Evolutionary conservation across 2,797 vertebrate genomes (phyloP).

Genomic region (Galaxias olidus): DNA sequence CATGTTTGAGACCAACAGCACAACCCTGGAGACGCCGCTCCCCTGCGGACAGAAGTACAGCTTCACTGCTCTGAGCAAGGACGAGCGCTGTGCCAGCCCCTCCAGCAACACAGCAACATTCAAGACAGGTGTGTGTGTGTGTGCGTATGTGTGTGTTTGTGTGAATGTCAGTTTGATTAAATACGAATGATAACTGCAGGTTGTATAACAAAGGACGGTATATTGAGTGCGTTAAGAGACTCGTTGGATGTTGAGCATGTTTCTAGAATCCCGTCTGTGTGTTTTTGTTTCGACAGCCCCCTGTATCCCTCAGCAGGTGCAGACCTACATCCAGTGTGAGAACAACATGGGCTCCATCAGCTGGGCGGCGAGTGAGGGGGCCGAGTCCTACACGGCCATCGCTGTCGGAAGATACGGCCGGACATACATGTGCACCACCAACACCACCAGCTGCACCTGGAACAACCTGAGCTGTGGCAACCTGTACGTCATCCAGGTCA

Average conservation of each 20-base stretch:
- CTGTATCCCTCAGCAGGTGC: slow-evolving; percentile 63
- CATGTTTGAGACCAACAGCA: slow-evolving; percentile 51
- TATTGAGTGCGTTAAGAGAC: no score
- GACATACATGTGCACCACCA: slow-evolving; percentile 58
- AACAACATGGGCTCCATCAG: slow-evolving; percentile 60
- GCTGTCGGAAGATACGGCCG: slow-evolving; percentile 59
- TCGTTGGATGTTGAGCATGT: no score
- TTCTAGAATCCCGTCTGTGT: no score
- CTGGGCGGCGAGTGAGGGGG: slow-evolving; percentile 69
- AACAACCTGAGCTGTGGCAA: slow-evolving; percentile 73
- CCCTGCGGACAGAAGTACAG: slow-evolving; percentile 74
- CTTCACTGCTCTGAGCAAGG: slow-evolving; percentile 62
- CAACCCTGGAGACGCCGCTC: slow-evolving; percentile 46
- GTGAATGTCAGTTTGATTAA: no score
- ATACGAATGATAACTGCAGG: no score
- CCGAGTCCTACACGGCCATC: slow-evolving; percentile 70
- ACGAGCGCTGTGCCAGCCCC: slow-evolving; percentile 56
- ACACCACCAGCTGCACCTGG: slow-evolving; percentile 66
- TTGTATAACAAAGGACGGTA: no score
- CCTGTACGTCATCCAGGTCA: slow-evolving; percentile 63
- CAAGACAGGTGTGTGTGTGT: slow-evolving; percentile 66
- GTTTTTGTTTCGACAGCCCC: slow-evolving; percentile 60
- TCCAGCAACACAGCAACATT: slow-evolving; percentile 46
- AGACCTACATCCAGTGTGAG: slow-evolving; percentile 64
- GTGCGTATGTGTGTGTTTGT: no score